Conservation (phyloP, 2,797 vertebrate species). For the Petrocephalus schoutedeni region DNA sequence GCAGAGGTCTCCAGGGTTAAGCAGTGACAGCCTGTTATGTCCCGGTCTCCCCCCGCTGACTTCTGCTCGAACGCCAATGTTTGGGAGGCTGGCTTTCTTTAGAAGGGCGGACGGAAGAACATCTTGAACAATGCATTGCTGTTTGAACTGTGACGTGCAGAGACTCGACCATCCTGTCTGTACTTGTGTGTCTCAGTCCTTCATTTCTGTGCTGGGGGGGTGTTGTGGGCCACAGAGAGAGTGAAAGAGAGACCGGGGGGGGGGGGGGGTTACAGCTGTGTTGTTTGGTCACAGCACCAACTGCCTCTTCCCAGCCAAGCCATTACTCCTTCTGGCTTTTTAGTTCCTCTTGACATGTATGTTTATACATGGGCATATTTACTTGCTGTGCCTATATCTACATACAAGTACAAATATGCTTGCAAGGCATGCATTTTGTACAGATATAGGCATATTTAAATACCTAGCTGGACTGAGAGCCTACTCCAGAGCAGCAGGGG, state of each 20-base stretch:
- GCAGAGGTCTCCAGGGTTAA: background rate
- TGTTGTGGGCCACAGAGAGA: background rate
- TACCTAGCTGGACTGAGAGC: background rate
- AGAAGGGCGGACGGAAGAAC: background rate
- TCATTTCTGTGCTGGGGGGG: background rate
- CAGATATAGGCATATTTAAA: background rate
- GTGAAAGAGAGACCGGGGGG: background rate
- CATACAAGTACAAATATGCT: background rate
- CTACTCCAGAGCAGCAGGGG: background rate
- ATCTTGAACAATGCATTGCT: background rate
- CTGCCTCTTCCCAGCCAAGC: background rate
- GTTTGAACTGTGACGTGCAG: background rate
- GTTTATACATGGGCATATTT: background rate
- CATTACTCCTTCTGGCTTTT: background rate
- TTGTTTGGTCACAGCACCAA: background rate
- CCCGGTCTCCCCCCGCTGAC: background rate
- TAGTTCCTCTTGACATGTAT: background rate
- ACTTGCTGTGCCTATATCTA: background rate
- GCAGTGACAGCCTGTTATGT: background rate
- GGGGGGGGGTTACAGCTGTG: background rate
- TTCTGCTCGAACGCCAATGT: background rate
- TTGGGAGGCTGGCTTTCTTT: background rate
- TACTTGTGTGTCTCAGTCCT: background rate
- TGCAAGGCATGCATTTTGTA: background rate
- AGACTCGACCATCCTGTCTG: constrained; percentile 4